These are phyloP conservation scores for Hetaerina titia DNA, from an alignment of 2,888 invertebrate species.

Conservation along the genomic window DNA sequence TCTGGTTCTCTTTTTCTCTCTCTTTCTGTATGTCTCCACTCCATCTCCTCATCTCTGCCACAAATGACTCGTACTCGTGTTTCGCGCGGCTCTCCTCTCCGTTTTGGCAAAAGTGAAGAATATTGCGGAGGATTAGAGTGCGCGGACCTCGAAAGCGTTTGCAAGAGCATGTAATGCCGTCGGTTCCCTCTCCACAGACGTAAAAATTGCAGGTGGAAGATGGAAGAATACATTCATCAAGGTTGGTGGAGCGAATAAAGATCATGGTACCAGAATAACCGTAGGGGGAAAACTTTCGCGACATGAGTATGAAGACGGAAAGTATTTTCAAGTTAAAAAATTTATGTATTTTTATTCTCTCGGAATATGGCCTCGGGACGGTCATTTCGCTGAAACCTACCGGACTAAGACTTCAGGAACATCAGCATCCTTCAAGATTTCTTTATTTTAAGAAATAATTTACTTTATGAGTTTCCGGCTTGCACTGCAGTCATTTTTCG, in stretches of 20 bases:
- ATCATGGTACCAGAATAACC: not conserved
- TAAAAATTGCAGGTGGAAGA: not conserved
- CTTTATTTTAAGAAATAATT: no score
- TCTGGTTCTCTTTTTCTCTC: not conserved
- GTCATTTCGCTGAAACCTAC: not conserved
- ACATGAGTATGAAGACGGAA: not conserved
- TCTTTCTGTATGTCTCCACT: not conserved
- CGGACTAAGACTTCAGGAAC: no score
- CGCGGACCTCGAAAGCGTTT: not conserved
- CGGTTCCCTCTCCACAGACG: not conserved
- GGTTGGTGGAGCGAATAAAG: not conserved
- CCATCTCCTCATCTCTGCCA: not conserved
- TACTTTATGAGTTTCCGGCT: no score
- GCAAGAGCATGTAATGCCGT: not conserved
- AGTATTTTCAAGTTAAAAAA: not conserved
- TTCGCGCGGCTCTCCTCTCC: not conserved
- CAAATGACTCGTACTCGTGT: not conserved
- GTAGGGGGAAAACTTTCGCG: not conserved
- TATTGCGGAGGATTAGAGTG: slow-evolving; percentile 11
- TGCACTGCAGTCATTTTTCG: no score
- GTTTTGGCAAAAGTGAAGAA: not conserved
- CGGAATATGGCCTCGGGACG: not conserved
- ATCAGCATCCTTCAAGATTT: no score
- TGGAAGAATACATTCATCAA: not conserved
- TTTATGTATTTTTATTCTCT: not conserved